Evolutionary conservation across 2,797 vertebrate species (phyloP), one percentile per base, ranked within the genome.

Genomic region (Siniperca scherzeri): DNA sequence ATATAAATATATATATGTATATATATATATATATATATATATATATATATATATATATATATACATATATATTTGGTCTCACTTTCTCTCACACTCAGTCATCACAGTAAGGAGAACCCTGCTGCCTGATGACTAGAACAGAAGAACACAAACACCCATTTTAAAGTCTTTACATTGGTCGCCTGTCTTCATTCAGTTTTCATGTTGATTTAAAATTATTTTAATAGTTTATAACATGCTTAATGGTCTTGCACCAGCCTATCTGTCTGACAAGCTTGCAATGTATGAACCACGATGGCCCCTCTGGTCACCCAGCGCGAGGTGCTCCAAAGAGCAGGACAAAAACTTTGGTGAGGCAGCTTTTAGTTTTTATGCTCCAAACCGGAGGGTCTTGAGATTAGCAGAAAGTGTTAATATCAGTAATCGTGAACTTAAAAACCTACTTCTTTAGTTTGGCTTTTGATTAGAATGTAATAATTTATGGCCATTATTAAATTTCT

Each of bases 301-400:
- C 33, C 14, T 14, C 55, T 14, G n/a, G 55, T 56, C 12, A 4
- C 14, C 25, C 25, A 12, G n/a, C 5, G n/a, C 12, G 4, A 38
- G 16, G 25, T 56, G 30, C 50, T 61, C 46, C 12, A 16, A 19
- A 69, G 27, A 40, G 40, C 33, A 71, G 33, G 21, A 55, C 48
- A 27, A 62, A 73, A 62, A 14, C 67, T 57, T 74, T 73, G 50
- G 40, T 60, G 40, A 64, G 38, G 56, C 25, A 61, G 70, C 19
- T 13, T 69, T 61, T 68, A 33, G 44, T 40, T 65, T 70, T 53
- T 25, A 44, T 60, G 17, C 22, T 64, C 22, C 14, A 25, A 27
- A 46, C 9, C 1, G 2, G 17, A 64, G 22, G 30, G 27, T 50
- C 22, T 30, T 40, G 60, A 62, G 11, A 46, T 57, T 21, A 59